These are phyloP conservation scores for Trinorchestia longiramus DNA, from an alignment of 1,140 invertebrate species.

Conservation along the genomic window DNA sequence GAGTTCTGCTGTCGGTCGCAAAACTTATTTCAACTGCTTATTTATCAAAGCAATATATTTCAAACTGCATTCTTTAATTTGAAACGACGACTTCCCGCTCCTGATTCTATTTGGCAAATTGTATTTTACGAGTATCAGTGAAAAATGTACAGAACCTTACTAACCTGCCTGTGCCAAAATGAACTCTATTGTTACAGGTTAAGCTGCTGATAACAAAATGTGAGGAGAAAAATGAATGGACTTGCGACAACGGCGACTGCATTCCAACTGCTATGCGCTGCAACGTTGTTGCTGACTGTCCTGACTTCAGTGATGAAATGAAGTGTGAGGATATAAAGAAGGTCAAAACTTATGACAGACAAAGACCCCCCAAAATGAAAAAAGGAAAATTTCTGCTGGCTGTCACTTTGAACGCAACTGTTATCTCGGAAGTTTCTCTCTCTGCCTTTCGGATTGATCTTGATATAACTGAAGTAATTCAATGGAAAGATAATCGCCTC, in stretches of 20 bases:
- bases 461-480: not conserved
- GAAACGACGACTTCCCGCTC: too few species aligned
- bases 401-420: not conserved
- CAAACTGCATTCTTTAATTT: too few species aligned
- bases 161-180: too few species aligned
- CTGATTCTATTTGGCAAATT: too few species aligned
- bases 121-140: too few species aligned
- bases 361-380: not conserved
- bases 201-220: not conserved
- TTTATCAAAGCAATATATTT: not conserved
- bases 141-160: too few species aligned
- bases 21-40: not conserved
- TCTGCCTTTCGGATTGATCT: not conserved
- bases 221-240: not conserved
- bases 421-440: slow-evolving; percentile 3
- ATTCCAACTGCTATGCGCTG: not conserved
- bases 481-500: slow-evolving; percentile 4
- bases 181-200: not conserved
- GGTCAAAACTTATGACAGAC: not conserved
- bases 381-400: not conserved
- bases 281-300: not conserved
- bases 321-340: not conserved
- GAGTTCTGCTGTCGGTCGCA: not conserved
- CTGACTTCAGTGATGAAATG: not conserved
- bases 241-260: not conserved